Evolutionary conservation across 1,140 invertebrate genomes (phyloP).

Genomic region (Telenomus remus): DNA sequence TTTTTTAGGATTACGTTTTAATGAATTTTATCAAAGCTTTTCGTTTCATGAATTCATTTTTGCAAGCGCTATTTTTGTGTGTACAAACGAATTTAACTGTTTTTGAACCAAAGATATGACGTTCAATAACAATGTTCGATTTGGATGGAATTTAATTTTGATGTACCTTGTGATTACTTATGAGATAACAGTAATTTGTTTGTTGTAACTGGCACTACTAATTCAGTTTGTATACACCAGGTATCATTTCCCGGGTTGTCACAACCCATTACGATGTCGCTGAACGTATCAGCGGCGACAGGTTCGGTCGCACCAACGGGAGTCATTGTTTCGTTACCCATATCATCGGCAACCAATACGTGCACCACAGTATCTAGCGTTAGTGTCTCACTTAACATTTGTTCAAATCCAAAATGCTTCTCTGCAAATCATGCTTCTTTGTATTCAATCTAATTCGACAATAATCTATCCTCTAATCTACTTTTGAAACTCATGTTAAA

Average conservation of each 20-base stretch:
- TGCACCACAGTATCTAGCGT: constrained; percentile 74
- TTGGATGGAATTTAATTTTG: too few species aligned
- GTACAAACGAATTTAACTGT: constrained; percentile 19
- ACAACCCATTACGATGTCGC: constrained; percentile 85
- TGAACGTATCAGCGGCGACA: constrained; percentile 80
- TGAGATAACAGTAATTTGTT: constrained; percentile 24
- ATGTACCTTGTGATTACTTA: constrained; percentile 1
- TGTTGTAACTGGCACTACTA: constrained; percentile 47
- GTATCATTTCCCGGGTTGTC: constrained; percentile 86
- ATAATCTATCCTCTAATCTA: too few species aligned
- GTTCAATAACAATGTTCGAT: too few species aligned
- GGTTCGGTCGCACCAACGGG: constrained; percentile 78
- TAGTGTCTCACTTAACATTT: constrained; percentile 60
- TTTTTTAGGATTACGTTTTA: too few species aligned
- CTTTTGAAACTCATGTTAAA: too few species aligned
- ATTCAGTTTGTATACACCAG: constrained; percentile 70
- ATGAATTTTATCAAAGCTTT: too few species aligned
- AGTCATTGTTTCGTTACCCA: constrained; percentile 76
- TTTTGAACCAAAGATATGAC: too few species aligned
- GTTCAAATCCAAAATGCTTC: constrained; percentile 25
- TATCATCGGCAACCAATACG: constrained; percentile 73
- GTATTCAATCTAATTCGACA: background rate
- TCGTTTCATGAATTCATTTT: constrained; percentile 20
- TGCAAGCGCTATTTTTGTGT: constrained; percentile 11
- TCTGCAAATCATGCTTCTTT: constrained; percentile 40